A percentile compares a stretch with the other conserved stretches of the same genome.
Evolutionary conservation across 2,888 invertebrate species (phyloP).

Genomic region (Dysmachus trigonus): DNA sequence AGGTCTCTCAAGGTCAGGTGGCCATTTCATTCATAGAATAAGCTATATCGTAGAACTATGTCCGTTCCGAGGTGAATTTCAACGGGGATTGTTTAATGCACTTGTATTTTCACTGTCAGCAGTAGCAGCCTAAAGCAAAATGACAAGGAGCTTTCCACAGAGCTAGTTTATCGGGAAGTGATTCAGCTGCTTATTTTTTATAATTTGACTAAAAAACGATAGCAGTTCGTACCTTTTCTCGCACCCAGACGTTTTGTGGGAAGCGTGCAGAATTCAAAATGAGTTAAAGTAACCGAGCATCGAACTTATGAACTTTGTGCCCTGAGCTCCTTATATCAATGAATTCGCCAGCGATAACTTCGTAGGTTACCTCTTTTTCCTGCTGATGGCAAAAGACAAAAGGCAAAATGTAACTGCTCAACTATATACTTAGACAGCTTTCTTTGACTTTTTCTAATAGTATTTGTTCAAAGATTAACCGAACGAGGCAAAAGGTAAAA

Average conservation of each 20-base stretch:
- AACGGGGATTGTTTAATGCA: neutral
- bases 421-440: neutral
- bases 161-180: neutral
- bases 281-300: neutral
- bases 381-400: neutral
- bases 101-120: slow-evolving; percentile 1
- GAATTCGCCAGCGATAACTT: neutral
- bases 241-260: slow-evolving; percentile 3
- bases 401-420: slow-evolving; percentile 2
- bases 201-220: slow-evolving; percentile 17
- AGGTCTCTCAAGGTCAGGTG: too few species aligned
- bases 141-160: neutral
- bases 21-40: too few species aligned
- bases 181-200: slow-evolving; percentile 31
- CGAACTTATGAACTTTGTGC: slow-evolving; percentile 31
- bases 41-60: too few species aligned
- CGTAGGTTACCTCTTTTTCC: neutral
- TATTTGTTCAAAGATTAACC: slow-evolving; percentile 11
- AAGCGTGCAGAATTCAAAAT: slow-evolving; percentile 12
- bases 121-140: neutral
- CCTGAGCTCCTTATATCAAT: neutral
- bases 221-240: slow-evolving; percentile 11
- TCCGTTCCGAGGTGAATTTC: neutral
- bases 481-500: slow-evolving; percentile 27
- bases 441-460: neutral